Percentiles rank a stretch among this genome's conserved stretches.
Conservation (phyloP, 2,113 vertebrate species). For the Regulus satrapa region DNA sequence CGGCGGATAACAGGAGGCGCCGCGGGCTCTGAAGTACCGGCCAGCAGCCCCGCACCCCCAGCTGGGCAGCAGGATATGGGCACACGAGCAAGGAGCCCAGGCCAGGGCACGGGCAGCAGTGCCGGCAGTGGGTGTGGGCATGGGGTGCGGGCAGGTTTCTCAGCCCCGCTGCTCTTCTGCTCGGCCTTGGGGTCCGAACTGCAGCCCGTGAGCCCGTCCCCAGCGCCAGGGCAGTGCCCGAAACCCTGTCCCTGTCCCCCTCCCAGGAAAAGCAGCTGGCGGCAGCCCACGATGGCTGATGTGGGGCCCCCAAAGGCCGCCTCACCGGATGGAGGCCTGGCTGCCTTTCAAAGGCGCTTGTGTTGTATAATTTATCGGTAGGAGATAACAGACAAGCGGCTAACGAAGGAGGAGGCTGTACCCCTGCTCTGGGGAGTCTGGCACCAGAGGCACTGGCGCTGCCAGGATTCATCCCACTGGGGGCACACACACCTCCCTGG, state of each 20-base stretch:
- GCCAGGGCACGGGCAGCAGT: neutral
- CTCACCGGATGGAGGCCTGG: neutral
- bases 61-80: neutral
- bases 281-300: neutral
- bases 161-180: neutral
- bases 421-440: neutral
- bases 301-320: neutral
- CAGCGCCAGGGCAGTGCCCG: neutral
- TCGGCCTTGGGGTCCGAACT: accelerated
- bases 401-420: neutral
- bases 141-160: neutral
- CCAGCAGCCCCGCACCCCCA: neutral
- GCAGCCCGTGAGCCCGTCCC: neutral
- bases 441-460: accelerated
- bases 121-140: neutral
- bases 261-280: neutral
- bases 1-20: neutral
- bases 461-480: accelerated
- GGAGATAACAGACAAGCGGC: neutral
- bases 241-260: neutral
- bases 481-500: accelerated
- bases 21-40: neutral
- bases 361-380: slow-evolving; percentile 18
- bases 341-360: neutral
- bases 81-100: accelerated